Evolutionary conservation across 2,888 invertebrate species (phyloP), one percentile per base, ranked within the genome.

Genomic region (Ophioninae sp.): DNA sequence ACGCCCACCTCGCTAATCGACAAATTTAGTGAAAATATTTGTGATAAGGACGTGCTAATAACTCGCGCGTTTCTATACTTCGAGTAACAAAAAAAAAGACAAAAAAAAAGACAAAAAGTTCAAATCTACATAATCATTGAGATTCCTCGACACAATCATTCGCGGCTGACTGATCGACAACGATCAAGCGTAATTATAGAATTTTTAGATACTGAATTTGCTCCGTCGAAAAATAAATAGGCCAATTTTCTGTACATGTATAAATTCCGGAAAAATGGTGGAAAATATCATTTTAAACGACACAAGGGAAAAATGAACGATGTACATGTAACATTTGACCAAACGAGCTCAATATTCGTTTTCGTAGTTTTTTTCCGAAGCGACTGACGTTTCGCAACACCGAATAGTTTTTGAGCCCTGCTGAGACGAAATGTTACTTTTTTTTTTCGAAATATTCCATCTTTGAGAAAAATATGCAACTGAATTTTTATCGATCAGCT

Each of bases 1-100:
- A 67, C 17, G 30, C 21, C 10, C 59, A 59, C 21, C 59, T 59
- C 59, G 21, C 39, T 59, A 39, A 64, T 2, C 30, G 57, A 41
- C 68, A 61, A 56, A 62, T 62, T 57, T 79, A 65, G 41, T 70
- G 73, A 61, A 82, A 64, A 77, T 62, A 17, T 59, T 81, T 81
- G 83, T 83, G 83, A 83, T 83, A 79, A 59, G 23, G 57, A 41
- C 56, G 69, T 57, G 64, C 41, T 50, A 75, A 68, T 50, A 73
- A 56, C 68, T 41, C 67, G 20, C 64, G 68, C 62, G 69, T 57
- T 17, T 50, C 10, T 50, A 62, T 73, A 21, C 64, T 69, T 78
- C 57, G 57, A 59, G 20, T 61, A 61, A 80, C 70, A 50, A 50
- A 30, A 30, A 30, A 30, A 30, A 30, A 30, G 30, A 30, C 1